Percentiles rank a stretch among this genome's conserved stretches.
phyloP scores from a whole-genome alignment of 2,113 vertebrate species.

The Ginglymostoma cirratum region DNA sequence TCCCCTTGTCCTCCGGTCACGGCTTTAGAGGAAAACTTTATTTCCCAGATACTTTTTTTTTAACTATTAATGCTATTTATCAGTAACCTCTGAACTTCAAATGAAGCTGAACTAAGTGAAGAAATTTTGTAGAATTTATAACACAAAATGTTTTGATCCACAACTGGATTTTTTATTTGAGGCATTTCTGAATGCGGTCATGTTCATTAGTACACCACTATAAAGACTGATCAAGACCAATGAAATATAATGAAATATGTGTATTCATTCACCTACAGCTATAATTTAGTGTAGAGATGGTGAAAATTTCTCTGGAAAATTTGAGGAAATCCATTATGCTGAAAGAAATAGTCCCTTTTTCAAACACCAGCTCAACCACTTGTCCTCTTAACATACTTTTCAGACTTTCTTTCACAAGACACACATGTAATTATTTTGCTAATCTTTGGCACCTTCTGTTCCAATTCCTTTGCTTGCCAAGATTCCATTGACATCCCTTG shows the following conservation, averaged over 20 bases:
- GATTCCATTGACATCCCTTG: not conserved
- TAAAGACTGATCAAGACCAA: not conserved
- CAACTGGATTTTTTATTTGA: not conserved
- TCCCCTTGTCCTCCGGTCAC: not conserved
- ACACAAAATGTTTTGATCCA: not conserved
- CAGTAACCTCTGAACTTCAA: not conserved
- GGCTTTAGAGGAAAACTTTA: not conserved
- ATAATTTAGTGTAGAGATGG: not conserved
- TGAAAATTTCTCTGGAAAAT: not conserved
- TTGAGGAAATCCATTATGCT: not conserved
- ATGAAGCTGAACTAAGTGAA: not conserved
- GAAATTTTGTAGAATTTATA: not conserved
- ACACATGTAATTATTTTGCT: not conserved
- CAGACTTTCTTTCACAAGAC: not conserved
- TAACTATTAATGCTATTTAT: not conserved
- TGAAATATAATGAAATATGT: not conserved
- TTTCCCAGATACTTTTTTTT: not conserved
- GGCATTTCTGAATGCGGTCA: not conserved
- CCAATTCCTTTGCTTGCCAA: not conserved
- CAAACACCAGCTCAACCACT: not conserved
- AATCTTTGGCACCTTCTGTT: not conserved
- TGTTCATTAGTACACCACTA: not conserved
- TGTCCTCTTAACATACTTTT: not conserved
- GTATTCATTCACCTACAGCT: not conserved
- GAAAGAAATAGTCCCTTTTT: not conserved